A percentile compares a stretch with the other conserved stretches of the same genome.
These are phyloP conservation scores for Tetheella fluctuosa DNA, from an alignment of 2,888 invertebrate genomes.

Conservation along the genomic window DNA sequence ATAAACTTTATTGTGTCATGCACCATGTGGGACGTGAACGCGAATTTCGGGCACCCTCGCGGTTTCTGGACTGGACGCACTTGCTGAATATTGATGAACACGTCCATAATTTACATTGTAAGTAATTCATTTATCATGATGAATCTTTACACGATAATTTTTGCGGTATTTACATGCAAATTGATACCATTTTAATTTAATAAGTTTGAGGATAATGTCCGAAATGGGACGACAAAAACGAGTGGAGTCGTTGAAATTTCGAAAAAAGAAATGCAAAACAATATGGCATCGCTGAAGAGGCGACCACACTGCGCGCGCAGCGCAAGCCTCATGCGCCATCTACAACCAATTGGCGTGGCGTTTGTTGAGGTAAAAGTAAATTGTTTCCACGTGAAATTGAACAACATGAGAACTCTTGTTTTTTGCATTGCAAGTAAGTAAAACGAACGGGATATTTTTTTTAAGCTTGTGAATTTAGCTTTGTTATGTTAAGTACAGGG, in stretches of 20 bases:
- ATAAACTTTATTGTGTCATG: conserved; percentile 71
- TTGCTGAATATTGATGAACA: conserved; percentile 54
- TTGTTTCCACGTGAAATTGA: conserved; percentile 58
- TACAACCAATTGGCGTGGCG: conserved; percentile 77
- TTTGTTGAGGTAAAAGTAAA: conserved; percentile 62
- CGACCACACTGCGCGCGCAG: conserved; percentile 73
- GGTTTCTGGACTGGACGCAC: conserved; percentile 23
- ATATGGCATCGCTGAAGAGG: conserved; percentile 62
- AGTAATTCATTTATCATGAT: conserved; percentile 23
- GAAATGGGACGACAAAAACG: conserved; percentile 24
- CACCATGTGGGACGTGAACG: conserved; percentile 62
- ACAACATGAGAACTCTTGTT: conserved; percentile 40
- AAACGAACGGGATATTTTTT: conserved; percentile 29
- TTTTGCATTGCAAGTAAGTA: conserved; percentile 27
- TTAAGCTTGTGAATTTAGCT: conserved; percentile 34
- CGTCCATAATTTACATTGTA: conserved; percentile 38
- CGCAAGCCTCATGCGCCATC: conserved; percentile 67
- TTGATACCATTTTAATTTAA: conserved; percentile 13
- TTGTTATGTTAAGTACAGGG: not conserved
- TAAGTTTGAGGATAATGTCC: conserved; percentile 21
- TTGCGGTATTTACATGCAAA: conserved; percentile 10
- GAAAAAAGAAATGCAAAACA: conserved; percentile 57
- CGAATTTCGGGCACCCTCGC: conserved; percentile 59
- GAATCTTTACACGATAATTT: not conserved
- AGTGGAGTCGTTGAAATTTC: conserved; percentile 38